A percentile compares a stretch with the other conserved stretches of the same genome.
Conservation (phyloP, 2,888 invertebrate genomes). For the Ochropacha duplaris region DNA sequence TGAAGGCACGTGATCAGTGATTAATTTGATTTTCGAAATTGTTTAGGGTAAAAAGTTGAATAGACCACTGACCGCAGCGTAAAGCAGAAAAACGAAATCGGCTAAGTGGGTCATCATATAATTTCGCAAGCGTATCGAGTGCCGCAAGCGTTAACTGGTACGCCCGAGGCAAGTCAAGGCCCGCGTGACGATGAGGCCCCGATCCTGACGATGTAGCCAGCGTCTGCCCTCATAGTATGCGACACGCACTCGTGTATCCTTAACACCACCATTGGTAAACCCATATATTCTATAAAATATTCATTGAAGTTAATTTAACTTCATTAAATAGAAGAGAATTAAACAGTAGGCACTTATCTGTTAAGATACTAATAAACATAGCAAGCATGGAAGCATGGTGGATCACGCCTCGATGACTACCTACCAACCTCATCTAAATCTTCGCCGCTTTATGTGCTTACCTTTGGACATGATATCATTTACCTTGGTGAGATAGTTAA, state of each 20-base stretch:
- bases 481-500: too few relatives aligned
- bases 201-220: constrained; percentile 41
- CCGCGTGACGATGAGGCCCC: constrained; percentile 53
- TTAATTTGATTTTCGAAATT: constrained; percentile 49
- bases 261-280: constrained; percentile 9
- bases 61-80: constrained; percentile 57
- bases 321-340: too few relatives aligned
- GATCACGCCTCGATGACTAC: too few relatives aligned
- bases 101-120: constrained; percentile 79
- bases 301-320: too few relatives aligned
- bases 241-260: constrained; percentile 17
- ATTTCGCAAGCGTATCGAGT: constrained; percentile 81
- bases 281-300: too few relatives aligned
- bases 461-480: too few relatives aligned
- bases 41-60: constrained; percentile 61
- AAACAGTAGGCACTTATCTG: too few relatives aligned
- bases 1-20: constrained; percentile 16
- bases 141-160: constrained; percentile 79
- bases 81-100: constrained; percentile 74
- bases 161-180: constrained; percentile 75
- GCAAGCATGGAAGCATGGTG: too few relatives aligned
- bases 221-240: constrained; percentile 14
- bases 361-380: too few relatives aligned
- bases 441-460: too few relatives aligned
- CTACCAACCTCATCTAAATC: too few relatives aligned